Evolutionary conservation across 2,113 vertebrate genomes (phyloP).

Genomic region (Atlantisia rogersi): DNA sequence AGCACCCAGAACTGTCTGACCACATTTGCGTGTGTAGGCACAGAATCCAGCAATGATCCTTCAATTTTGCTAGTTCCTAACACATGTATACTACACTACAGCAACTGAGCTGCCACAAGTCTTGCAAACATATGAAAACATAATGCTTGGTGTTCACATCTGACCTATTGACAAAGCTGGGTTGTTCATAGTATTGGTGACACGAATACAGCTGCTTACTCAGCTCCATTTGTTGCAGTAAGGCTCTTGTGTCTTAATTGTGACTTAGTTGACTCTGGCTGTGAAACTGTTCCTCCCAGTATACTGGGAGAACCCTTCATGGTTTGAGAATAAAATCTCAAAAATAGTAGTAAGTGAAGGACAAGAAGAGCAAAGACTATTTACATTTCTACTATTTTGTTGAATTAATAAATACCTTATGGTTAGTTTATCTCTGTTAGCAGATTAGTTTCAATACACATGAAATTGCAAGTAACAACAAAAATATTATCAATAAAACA

Average conservation of each 20-base stretch:
- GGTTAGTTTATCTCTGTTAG: background rate
- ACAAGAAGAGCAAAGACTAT: background rate
- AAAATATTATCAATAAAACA: background rate
- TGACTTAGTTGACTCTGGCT: background rate
- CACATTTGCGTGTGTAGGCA: accelerated
- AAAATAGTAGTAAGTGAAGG: background rate
- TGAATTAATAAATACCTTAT: background rate
- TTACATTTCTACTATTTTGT: background rate
- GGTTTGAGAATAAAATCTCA: background rate
- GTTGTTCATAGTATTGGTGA: background rate
- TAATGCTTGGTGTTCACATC: background rate
- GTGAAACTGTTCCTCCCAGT: background rate
- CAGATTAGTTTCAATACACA: background rate
- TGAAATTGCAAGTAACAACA: background rate
- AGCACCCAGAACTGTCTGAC: background rate
- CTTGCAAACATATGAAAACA: background rate
- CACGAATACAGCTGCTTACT: background rate
- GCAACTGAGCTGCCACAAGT: background rate
- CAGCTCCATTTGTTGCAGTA: background rate
- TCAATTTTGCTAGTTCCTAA: background rate
- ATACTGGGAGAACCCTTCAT: background rate
- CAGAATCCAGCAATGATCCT: background rate
- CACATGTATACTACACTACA: background rate
- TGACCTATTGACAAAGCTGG: background rate
- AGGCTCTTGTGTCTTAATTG: background rate